A percentile compares a stretch with the other conserved stretches of the same genome.
phyloP scores from a whole-genome alignment of 2,888 invertebrate species.

The Troides oblongomaculatus region DNA sequence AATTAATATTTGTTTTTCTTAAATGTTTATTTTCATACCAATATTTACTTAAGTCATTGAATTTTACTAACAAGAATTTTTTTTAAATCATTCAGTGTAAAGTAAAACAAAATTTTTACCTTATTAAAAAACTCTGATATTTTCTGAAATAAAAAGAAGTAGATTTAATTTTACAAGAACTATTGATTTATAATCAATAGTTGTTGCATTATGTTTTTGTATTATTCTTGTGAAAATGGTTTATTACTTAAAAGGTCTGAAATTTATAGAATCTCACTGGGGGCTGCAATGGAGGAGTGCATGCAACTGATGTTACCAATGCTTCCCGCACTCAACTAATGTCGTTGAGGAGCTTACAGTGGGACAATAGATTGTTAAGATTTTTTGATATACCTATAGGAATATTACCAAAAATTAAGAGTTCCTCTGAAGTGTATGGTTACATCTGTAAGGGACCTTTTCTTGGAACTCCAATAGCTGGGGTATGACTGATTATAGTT shows the following conservation, averaged over 20 bases:
- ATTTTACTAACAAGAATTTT: too few relatives aligned
- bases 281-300: conserved; percentile 79
- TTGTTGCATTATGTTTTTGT: neutral
- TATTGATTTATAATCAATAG: neutral
- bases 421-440: conserved; percentile 96
- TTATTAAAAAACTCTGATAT: too few relatives aligned
- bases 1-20: neutral
- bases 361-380: conserved; percentile 92
- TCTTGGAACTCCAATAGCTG: conserved; percentile 90
- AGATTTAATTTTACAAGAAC: too few relatives aligned
- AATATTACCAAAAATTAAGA: conserved; percentile 93
- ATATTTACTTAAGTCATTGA: too few relatives aligned
- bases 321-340: conserved; percentile 97
- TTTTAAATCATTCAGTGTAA: too few relatives aligned
- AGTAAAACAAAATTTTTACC: too few relatives aligned
- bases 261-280: conserved; percentile 80
- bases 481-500: conserved; percentile 80
- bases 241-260: neutral
- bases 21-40: too few relatives aligned
- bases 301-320: conserved; percentile 97
- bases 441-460: conserved; percentile 86
- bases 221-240: neutral
- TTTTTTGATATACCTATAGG: conserved; percentile 92
- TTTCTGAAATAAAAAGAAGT: too few relatives aligned
- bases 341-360: conserved; percentile 92